Percentiles rank a stretch among this genome's conserved stretches.
These are phyloP conservation scores for Elegia similella DNA, from an alignment of 2,888 invertebrate species.

Conservation along the genomic window DNA sequence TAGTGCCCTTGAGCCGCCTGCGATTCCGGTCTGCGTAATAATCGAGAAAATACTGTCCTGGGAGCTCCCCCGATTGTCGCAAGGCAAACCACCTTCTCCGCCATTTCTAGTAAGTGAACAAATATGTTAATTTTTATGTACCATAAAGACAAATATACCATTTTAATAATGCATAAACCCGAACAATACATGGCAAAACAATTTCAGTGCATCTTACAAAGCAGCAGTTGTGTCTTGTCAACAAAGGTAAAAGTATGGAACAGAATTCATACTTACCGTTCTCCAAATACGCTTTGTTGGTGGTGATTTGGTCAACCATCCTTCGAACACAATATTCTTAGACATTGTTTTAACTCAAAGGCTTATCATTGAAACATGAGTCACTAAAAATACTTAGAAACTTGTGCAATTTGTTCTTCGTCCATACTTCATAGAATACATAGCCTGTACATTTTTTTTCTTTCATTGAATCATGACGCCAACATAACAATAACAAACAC, in stretches of 20 bases:
- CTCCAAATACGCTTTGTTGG: slow-evolving; percentile 95
- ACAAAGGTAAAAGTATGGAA: slow-evolving; percentile 45
- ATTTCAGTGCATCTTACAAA: slow-evolving; percentile 24
- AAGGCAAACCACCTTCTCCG: slow-evolving; percentile 96
- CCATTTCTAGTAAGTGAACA: slow-evolving; percentile 88
- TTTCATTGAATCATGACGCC: slow-evolving; percentile 8
- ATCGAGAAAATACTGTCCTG: slow-evolving; percentile 95
- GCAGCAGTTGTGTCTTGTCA: slow-evolving; percentile 56
- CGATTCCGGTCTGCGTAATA: slow-evolving; percentile 95
- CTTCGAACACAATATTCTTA: slow-evolving; percentile 91
- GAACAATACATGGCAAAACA: slow-evolving; percentile 25
- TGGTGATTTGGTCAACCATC: slow-evolving; percentile 97
- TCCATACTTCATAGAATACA: slow-evolving; percentile 20
- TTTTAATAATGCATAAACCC: slow-evolving; percentile 24
- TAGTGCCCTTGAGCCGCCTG: slow-evolving; percentile 92
- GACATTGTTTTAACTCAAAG: slow-evolving; percentile 52
- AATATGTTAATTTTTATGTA: slow-evolving; percentile 29
- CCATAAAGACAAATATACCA: slow-evolving; percentile 21
- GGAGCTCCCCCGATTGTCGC: slow-evolving; percentile 94
- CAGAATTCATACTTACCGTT: slow-evolving; percentile 86
- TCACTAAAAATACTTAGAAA: slow-evolving; percentile 39
- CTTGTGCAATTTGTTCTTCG: slow-evolving; percentile 31
- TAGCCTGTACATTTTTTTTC: slow-evolving; percentile 9
- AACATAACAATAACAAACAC: neutral
- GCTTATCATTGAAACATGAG: slow-evolving; percentile 40